Evolutionary conservation across 1,140 invertebrate species (phyloP).

Genomic region (Papilio aristodemus): DNA sequence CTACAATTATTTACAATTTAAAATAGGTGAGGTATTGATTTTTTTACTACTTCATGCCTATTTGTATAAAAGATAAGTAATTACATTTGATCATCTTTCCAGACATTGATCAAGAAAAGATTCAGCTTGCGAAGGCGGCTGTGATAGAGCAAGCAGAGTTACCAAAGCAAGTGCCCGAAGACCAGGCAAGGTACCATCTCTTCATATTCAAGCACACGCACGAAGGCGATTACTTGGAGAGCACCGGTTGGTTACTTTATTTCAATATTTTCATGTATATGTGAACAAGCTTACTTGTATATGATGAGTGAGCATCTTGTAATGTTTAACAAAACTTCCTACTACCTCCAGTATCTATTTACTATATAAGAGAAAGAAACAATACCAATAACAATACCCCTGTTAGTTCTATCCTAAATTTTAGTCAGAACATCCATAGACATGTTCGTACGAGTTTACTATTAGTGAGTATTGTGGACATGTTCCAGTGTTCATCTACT

Average conservation of each 20-base stretch:
- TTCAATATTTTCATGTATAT: neutral
- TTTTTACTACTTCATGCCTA: too few species aligned
- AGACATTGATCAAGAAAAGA: constrained; percentile 89
- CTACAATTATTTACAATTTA: constrained; percentile 89
- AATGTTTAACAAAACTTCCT: too few species aligned
- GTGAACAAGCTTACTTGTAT: too few species aligned
- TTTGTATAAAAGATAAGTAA: too few species aligned
- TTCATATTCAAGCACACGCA: constrained; percentile 95
- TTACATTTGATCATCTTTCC: constrained; percentile 37
- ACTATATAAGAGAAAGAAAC: too few species aligned
- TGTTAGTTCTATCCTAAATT: too few species aligned
- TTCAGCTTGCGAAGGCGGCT: constrained; percentile 85
- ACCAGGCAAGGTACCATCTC: constrained; percentile 95
- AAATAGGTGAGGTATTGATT: constrained; percentile 80
- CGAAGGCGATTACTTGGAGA: constrained; percentile 93
- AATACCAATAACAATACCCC: too few species aligned
- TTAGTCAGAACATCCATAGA: too few species aligned
- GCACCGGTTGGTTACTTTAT: constrained; percentile 83
- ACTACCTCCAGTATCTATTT: too few species aligned
- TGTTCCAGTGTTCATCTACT: constrained; percentile 96
- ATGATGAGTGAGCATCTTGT: too few species aligned
- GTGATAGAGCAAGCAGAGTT: constrained; percentile 84
- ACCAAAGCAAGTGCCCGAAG: constrained; percentile 88
- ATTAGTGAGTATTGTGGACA: too few species aligned
- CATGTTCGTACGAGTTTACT: too few species aligned